A percentile compares a stretch with the other conserved stretches of the same genome.
Evolutionary conservation across 2,888 invertebrate genomes (phyloP).

Genomic region (Celastrina argiolus): DNA sequence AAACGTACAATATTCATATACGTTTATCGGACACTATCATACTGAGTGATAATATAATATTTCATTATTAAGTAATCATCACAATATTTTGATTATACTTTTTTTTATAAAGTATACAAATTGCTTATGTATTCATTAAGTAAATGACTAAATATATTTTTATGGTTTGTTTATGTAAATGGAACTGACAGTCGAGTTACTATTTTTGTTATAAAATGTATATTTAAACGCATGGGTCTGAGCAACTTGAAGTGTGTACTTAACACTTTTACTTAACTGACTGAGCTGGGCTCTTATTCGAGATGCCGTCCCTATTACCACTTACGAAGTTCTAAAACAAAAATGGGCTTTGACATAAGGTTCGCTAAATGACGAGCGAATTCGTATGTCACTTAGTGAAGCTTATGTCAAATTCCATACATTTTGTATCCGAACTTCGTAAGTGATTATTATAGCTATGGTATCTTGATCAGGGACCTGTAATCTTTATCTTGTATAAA

Average conservation of each 20-base stretch:
- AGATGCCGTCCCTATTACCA: no score
- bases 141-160: neutral
- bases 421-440: no score
- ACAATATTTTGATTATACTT: neutral
- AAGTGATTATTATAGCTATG: no score
- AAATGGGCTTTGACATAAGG: no score
- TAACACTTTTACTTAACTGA: neutral
- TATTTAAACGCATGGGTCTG: neutral
- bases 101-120: neutral
- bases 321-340: no score
- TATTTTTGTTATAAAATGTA: neutral
- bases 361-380: no score
- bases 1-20: no score
- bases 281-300: no score
- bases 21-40: neutral
- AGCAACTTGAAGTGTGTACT: neutral
- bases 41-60: neutral
- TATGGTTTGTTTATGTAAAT: neutral
- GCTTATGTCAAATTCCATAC: no score
- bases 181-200: neutral
- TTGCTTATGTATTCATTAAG: neutral
- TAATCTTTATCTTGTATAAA: neutral
- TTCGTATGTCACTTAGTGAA: no score
- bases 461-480: no score
- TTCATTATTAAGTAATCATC: neutral